Evolutionary conservation across 92 coral and sea anemone species (phyloP).

Genomic region (Epizoanthus ramosus): DNA sequence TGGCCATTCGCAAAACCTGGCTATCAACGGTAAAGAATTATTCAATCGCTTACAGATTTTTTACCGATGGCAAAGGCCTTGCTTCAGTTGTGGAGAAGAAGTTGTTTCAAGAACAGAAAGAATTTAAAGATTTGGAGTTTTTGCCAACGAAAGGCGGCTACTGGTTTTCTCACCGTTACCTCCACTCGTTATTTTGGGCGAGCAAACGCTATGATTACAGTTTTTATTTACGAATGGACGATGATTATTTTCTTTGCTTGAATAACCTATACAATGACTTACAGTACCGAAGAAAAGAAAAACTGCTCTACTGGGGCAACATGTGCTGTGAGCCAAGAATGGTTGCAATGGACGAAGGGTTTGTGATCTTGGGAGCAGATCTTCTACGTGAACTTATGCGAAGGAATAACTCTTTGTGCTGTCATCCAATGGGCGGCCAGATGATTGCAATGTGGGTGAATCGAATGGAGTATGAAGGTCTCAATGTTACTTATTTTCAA

Average conservation of each 20-base stretch:
- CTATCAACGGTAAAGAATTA: slow-evolving; percentile 45
- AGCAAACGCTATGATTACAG: slow-evolving; percentile 44
- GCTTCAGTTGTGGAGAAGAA: slow-evolving; percentile 9
- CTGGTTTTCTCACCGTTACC: slow-evolving; percentile 48
- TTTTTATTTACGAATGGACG: slow-evolving; percentile 42
- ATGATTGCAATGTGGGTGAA: no score
- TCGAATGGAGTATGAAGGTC: no score
- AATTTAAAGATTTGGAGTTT: slow-evolving; percentile 33
- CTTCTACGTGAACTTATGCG: slow-evolving; percentile 40
- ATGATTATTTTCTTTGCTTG: slow-evolving; percentile 56
- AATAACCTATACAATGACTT: slow-evolving; percentile 48
- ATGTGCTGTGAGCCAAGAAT: slow-evolving; percentile 42
- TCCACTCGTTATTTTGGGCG: slow-evolving; percentile 47
- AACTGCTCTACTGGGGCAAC: slow-evolving; percentile 56
- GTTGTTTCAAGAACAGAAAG: slow-evolving; percentile 19
- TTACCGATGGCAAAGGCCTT: slow-evolving; percentile 50
- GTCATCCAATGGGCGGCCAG: no score
- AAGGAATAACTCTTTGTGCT: no score
- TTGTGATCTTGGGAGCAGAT: slow-evolving; percentile 38
- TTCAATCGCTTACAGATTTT: slow-evolving; percentile 52
- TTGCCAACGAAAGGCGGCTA: slow-evolving; percentile 42
- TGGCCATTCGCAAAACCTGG: slow-evolving; percentile 41
- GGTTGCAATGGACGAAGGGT: slow-evolving; percentile 59
- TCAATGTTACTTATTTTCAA: no score
- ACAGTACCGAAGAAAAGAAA: slow-evolving; percentile 51